Base-by-base conservation (phyloP, 2,797 vertebrate species). In the Halcyon smyrnensis region DNA sequence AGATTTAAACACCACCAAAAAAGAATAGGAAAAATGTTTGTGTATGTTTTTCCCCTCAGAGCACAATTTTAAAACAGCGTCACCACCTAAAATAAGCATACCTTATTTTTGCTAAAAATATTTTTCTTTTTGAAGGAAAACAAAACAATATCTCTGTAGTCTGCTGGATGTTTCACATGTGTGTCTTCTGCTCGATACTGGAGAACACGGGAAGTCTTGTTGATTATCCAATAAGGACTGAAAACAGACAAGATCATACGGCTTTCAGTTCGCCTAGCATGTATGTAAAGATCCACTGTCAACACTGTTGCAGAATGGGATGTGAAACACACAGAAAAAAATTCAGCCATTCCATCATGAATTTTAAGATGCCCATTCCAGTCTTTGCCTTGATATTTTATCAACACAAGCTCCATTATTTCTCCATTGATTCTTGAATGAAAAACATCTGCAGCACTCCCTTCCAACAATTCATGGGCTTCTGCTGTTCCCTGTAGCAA, bases 201-300 rank as follows among this genome's bases (percentile, higher is more conserved):
- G n/a, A 99, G 98, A 57, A 99, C 97, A 3, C 99, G 98, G 3
- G 98, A 99, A 1, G 99, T 99, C 96, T 99, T 99, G 97, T 99
- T 99, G 97, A 99, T 99, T 73, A 99, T 98, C 99, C 99, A 99
- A 56, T 99, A 99, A 0, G 99, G 99, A 63, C 99, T 99, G 91
- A 99, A 99, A 48, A 99, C 84, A 0, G 99, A 99, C 50, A 99
- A 91, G 73, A 99, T 77, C 84, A 99, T 67, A 4, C 95, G 98
- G 82, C 98, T 97, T 8, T 97, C 83, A 1, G 89, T 46, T 10
- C 63, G 89, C 8, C 96, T 95, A 17, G 98, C 95, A 1, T 99
- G 99, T 10, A 99, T 12, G 20, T 97, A 98, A 70, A 99, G 63
- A 12, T 99, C 99, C 62, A 99, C 92, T 0, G 97, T 98, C 95